Percentiles rank a stretch among this genome's conserved stretches.
These are phyloP conservation scores for Agrochola circellaris DNA, from an alignment of 2,888 invertebrate genomes.

Conservation along the genomic window DNA sequence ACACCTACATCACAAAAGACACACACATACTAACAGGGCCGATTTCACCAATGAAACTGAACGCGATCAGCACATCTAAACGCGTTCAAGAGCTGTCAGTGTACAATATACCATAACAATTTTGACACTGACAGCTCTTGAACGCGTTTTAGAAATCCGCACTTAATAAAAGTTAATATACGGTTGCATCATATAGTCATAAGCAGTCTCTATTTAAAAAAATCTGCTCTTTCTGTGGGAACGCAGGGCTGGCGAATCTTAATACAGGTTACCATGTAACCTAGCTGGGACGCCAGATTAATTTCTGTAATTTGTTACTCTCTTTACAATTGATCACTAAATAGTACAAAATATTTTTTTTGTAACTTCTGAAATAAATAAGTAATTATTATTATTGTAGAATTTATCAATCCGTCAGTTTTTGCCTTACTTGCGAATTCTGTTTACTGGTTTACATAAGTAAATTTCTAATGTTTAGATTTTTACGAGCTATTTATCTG, in stretches of 20 bases:
- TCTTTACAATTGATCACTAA: not conserved
- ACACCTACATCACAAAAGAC: too few relatives aligned
- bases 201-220: not conserved
- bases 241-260: not conserved
- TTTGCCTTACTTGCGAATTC: not conserved
- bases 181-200: not conserved
- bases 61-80: too few relatives aligned
- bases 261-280: too few relatives aligned
- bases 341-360: not conserved
- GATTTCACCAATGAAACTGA: too few relatives aligned
- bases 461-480: slow-evolving; percentile 19
- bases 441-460: not conserved
- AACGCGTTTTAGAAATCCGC: too few relatives aligned
- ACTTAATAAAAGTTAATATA: not conserved
- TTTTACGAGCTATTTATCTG: slow-evolving; percentile 47
- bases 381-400: not conserved
- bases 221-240: not conserved
- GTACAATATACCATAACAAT: too few relatives aligned
- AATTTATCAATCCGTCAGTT: slow-evolving; percentile 7
- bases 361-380: not conserved
- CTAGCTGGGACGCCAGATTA: not conserved
- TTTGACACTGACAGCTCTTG: too few relatives aligned
- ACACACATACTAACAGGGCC: too few relatives aligned
- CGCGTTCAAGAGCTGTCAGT: too few relatives aligned
- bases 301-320: not conserved